Conservation (phyloP, 2,888 invertebrate species). For the Ecliptopera silaceata region DNA sequence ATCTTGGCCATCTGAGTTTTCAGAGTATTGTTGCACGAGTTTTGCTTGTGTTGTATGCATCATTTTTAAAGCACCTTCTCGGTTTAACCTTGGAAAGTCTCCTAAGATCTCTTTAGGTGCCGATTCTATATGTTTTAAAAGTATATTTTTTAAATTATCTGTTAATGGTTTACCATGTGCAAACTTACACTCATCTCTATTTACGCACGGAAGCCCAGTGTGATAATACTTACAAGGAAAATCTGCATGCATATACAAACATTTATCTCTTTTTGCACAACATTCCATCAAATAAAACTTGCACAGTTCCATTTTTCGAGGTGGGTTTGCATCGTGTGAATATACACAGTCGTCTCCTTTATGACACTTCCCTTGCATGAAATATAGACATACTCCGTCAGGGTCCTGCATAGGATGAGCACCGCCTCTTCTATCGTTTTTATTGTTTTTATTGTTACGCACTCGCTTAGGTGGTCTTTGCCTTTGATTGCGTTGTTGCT, state of each 20-base stretch:
- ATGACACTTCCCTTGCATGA: slow-evolving; percentile 94
- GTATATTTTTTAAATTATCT: slow-evolving; percentile 87
- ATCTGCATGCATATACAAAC: slow-evolving; percentile 97
- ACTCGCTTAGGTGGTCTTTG: slow-evolving; percentile 68
- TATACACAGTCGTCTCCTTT: slow-evolving; percentile 93
- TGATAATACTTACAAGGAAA: slow-evolving; percentile 99
- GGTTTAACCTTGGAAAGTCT: slow-evolving; percentile 92
- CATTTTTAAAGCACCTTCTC: slow-evolving; percentile 88
- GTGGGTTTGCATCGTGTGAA: slow-evolving; percentile 91
- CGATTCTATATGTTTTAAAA: slow-evolving; percentile 91
- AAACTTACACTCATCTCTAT: slow-evolving; percentile 95
- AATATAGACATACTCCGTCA: slow-evolving; percentile 91
- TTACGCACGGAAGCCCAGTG: slow-evolving; percentile 93
- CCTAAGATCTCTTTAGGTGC: slow-evolving; percentile 95
- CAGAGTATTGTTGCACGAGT: slow-evolving; percentile 71
- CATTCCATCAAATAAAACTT: slow-evolving; percentile 98
- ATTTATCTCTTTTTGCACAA: slow-evolving; percentile 97
- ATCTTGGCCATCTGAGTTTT: slow-evolving; percentile 59
- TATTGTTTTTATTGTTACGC: slow-evolving; percentile 75
- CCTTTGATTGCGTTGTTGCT: slow-evolving; percentile 71
- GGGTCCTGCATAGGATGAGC: slow-evolving; percentile 85
- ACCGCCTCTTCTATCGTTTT: slow-evolving; percentile 80
- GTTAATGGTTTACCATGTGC: slow-evolving; percentile 94
- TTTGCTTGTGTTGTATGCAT: slow-evolving; percentile 73
- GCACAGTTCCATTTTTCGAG: slow-evolving; percentile 96